Conservation (phyloP, 1,140 invertebrate species). For the Cotesia chilonis region DNA sequence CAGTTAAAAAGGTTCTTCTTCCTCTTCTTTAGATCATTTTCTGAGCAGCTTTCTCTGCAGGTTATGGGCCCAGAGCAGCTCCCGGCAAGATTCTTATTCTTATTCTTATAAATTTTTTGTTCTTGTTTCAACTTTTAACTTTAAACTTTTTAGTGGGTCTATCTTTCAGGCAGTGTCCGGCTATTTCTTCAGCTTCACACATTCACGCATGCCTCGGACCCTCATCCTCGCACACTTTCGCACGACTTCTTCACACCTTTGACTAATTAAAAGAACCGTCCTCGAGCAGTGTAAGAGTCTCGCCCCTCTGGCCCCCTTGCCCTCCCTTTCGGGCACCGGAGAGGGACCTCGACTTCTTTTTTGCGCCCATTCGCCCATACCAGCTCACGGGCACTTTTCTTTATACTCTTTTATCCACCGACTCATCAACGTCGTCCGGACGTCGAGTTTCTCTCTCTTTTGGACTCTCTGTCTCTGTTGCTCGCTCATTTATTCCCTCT, state of each 20-base stretch:
- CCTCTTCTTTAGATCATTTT: too few species aligned
- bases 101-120: slow-evolving; percentile 1
- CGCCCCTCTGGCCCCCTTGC: too few species aligned
- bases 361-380: slow-evolving; percentile 20
- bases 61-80: neutral
- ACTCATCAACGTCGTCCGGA: slow-evolving; percentile 23
- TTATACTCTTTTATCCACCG: slow-evolving; percentile 32
- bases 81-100: neutral
- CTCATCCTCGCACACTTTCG: slow-evolving; percentile 43
- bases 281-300: slow-evolving; percentile 27
- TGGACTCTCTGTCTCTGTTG: neutral
- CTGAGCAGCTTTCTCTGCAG: neutral
- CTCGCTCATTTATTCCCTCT: neutral
- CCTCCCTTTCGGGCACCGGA: too few species aligned
- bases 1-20: too few species aligned
- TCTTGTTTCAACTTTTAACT: neutral
- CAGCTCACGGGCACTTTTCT: slow-evolving; percentile 26
- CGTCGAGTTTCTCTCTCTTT: neutral
- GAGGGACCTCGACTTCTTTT: slow-evolving; percentile 32
- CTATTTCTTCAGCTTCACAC: slow-evolving; percentile 38
- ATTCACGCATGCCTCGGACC: slow-evolving; percentile 38
- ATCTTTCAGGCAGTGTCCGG: neutral
- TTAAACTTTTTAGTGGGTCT: neutral
- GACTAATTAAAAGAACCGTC: slow-evolving; percentile 59
- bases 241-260: slow-evolving; percentile 58